Evolutionary conservation across 2,888 invertebrate species (phyloP).

Genomic region (Electrophaes corylata): DNA sequence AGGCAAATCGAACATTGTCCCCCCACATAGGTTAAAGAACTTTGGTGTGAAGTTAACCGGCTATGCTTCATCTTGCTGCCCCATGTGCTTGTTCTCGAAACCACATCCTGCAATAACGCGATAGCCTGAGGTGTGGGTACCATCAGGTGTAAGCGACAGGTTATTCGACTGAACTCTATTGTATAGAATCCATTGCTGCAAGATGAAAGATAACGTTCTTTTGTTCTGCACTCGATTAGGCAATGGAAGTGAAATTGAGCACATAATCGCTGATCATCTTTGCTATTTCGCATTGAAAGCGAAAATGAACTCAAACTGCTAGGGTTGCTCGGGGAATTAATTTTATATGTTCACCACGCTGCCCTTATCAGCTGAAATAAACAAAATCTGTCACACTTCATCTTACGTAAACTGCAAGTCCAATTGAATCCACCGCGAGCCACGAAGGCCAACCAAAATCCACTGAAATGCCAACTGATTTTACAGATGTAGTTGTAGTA

Average conservation of each 20-base stretch:
- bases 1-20: not conserved
- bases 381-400: not conserved
- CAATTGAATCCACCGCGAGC: not conserved
- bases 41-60: not conserved
- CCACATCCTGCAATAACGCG: not conserved
- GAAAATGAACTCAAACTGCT: not conserved
- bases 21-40: not conserved
- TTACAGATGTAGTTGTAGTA: no score
- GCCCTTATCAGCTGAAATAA: not conserved
- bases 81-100: constrained; percentile 1
- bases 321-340: not conserved
- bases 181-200: constrained; percentile 10
- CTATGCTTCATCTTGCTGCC: not conserved
- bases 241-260: constrained; percentile 16
- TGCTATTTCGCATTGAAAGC: not conserved
- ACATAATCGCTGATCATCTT: constrained; percentile 3
- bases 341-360: not conserved
- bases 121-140: not conserved
- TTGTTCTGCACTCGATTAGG: constrained; percentile 12
- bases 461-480: no score
- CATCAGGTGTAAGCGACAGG: constrained; percentile 13
- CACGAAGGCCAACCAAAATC: no score
- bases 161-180: constrained; percentile 3
- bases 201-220: constrained; percentile 13
- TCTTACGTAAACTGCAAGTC: not conserved